phyloP scores from a whole-genome alignment of 2,888 invertebrate genomes.

The Epinotia brunnichana region DNA sequence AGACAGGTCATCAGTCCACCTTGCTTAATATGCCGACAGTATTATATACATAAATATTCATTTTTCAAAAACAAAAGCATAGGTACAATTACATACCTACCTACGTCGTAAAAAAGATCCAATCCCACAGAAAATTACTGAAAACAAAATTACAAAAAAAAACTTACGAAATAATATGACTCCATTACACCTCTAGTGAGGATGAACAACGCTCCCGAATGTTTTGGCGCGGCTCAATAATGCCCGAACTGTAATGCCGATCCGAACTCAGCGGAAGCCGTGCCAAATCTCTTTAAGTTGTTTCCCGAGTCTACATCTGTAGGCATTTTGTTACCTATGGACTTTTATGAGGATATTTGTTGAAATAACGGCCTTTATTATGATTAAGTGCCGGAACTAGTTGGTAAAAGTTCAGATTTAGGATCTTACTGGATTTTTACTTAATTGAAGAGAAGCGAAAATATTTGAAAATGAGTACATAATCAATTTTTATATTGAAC shows the following conservation, averaged over 20 bases:
- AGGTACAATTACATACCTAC: too few species aligned
- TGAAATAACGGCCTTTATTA: constrained; percentile 32
- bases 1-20: too few species aligned
- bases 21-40: too few species aligned
- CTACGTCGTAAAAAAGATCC: too few species aligned
- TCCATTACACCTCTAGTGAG: constrained; percentile 7
- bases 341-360: constrained; percentile 40
- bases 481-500: neutral
- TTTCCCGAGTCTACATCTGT: constrained; percentile 41
- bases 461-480: neutral
- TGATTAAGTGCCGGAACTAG: constrained; percentile 8
- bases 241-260: constrained; percentile 60
- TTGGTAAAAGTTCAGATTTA: neutral
- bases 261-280: constrained; percentile 68
- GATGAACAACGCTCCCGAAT: constrained; percentile 46
- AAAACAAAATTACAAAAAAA: neutral
- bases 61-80: too few species aligned
- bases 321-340: constrained; percentile 41
- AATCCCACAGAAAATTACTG: too few species aligned
- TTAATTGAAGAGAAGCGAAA: neutral
- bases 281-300: constrained; percentile 69
- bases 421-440: constrained; percentile 1
- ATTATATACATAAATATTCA: too few species aligned
- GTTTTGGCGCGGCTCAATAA: constrained; percentile 65
- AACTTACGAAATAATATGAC: constrained; percentile 7